A percentile compares a stretch with the other conserved stretches of the same genome.
These are phyloP conservation scores for Hypomesus transpacificus DNA, from an alignment of 2,113 vertebrate species.

Conservation along the genomic window DNA sequence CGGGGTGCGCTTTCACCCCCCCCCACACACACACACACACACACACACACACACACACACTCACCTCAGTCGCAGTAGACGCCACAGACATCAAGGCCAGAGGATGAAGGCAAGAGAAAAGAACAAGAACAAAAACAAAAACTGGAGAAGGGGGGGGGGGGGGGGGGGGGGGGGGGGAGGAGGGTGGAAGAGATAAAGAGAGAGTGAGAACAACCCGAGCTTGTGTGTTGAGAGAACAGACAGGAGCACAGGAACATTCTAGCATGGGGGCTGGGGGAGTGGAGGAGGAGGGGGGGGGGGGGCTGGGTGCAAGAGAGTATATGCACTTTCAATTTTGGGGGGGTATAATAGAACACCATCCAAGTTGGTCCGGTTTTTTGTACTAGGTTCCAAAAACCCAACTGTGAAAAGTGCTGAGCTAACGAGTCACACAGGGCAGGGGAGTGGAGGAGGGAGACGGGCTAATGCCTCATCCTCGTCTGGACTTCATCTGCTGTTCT, in stretches of 20 bases:
- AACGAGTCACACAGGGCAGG: no score
- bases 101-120: constrained; percentile 96
- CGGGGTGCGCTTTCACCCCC: background rate
- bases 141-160: constrained; percentile 79
- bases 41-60: constrained; percentile 31
- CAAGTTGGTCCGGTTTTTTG: no score
- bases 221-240: background rate
- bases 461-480: no score
- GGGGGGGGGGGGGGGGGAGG: constrained; percentile 29
- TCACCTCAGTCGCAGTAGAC: constrained; percentile 81
- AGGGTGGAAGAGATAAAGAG: background rate
- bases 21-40: background rate
- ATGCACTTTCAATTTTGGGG: no score
- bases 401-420: no score
- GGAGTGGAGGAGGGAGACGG: no score
- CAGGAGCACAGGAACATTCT: background rate
- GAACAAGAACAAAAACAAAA: constrained; percentile 92
- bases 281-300: no score
- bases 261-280: no score
- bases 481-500: no score
- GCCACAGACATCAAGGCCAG: constrained; percentile 88
- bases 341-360: no score
- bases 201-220: background rate
- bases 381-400: no score
- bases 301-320: no score